Evolutionary conservation across 2,797 vertebrate genomes (phyloP), one percentile per base, ranked within the genome.

Genomic region (Muscicapa striata): DNA sequence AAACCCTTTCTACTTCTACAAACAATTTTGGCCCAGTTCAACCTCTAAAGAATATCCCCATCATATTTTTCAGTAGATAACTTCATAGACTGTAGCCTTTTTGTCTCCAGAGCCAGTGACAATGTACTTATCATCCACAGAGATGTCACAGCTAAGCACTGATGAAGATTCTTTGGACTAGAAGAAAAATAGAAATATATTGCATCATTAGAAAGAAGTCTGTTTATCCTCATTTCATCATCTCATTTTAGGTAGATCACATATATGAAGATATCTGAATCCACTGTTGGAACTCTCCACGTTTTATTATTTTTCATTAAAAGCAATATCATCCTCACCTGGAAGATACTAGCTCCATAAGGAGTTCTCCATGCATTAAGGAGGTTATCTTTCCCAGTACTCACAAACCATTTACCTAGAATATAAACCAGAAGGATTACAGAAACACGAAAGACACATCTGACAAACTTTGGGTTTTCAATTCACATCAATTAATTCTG

Each of bases 151-250:
- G 98, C 98, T 98, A 93, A 98, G 98, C 86, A 98, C 98, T 34
- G 98, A 98, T 2, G 98, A 98, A 77, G 98, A 98, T 95, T 98
- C 98, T 98, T 98, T 98, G 97, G 98, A 98, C 98, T 98, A 95
- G 90, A 97, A 97, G 78, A 97, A 90, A 96, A 91, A 91, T 75
- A 91, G 89, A 90, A 40, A 93, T 78, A 93, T 4, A 45, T n/a
- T 70, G 59, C 36, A 57, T 79, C 5, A 82, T 88, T 21, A 9
- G 61, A 84, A 66, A 48, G 49, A 67, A 55, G 11, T 27, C 43
- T 52, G 30, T 69, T 57, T 54, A 76, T 26, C 69, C 75, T 64
- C 20, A 77, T 41, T 38, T 30, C 58, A 74, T 18, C 5, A 80
- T 70, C 66, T 43, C 21, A 68, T 54, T 91, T 67, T 58, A 32